Conservation (phyloP, 1,140 invertebrate genomes). For the Drosophila kepulauana region DNA sequence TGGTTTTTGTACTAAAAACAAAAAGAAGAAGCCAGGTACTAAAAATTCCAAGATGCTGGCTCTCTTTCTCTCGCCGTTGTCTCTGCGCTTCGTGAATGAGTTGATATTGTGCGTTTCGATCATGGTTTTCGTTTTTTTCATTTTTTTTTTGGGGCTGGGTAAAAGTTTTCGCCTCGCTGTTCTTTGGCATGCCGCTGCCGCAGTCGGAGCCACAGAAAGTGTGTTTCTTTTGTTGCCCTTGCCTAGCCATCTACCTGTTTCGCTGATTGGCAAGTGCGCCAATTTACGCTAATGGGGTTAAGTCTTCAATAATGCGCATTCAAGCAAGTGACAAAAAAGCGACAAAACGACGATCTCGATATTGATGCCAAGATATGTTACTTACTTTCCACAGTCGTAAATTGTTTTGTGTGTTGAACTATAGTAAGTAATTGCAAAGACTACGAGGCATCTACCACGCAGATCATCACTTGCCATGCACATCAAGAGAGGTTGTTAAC, state of each 20-base stretch:
- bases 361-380: conserved; percentile 17
- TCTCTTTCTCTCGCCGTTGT: conserved; percentile 27
- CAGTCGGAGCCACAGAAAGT: conserved; percentile 55
- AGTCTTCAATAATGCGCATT: conserved; percentile 74
- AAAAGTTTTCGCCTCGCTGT: conserved; percentile 71
- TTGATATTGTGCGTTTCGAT: conserved; percentile 58
- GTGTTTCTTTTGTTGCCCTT: conserved; percentile 69
- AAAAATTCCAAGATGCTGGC: conserved; percentile 71
- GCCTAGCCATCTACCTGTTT: conserved; percentile 66
- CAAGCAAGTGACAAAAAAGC: conserved; percentile 56
- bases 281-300: conserved; percentile 82
- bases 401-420: conserved; percentile 57
- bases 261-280: conserved; percentile 80
- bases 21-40: conserved; percentile 46
- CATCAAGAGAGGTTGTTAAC: conserved; percentile 43
- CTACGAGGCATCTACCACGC: conserved; percentile 26
- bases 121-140: conserved; percentile 29
- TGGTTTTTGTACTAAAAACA: conserved; percentile 61
- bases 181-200: conserved; percentile 56
- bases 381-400: conserved; percentile 72
- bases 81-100: conserved; percentile 67
- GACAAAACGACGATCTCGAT: conserved; percentile 8
- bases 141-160: conserved; percentile 50
- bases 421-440: conserved; percentile 60
- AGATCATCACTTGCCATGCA: conserved; percentile 35